Conservation (phyloP, 2,797 vertebrate genomes). For the Podarcis siculus region DNA sequence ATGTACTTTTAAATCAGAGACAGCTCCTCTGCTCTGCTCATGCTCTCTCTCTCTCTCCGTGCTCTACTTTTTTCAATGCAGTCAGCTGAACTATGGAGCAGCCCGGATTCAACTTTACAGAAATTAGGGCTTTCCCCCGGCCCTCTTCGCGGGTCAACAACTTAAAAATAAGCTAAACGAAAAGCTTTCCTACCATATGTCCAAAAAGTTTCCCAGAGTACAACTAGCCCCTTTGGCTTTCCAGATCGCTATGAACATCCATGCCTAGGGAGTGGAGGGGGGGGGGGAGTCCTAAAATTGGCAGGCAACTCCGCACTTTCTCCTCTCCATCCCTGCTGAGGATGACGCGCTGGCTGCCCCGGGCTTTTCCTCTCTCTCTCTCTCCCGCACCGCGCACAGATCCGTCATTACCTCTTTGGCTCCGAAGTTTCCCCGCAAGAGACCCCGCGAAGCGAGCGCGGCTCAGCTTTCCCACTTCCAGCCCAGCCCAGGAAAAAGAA, state of each 20-base stretch:
- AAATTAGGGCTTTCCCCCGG: neutral
- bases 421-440: no score
- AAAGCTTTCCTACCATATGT: neutral
- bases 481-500: slow-evolving; percentile 22
- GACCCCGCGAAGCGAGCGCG: neutral
- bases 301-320: no score
- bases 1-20: neutral
- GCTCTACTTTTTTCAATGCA: neutral
- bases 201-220: neutral
- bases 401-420: neutral
- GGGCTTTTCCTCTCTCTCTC: neutral
- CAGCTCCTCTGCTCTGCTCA: no score
- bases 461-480: neutral
- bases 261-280: neutral
- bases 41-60: neutral
- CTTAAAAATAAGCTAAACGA: no score
- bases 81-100: neutral
- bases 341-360: no score
- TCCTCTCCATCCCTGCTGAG: neutral
- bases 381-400: neutral
- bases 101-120: neutral
- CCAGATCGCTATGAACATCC: neutral
- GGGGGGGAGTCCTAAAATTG: neutral
- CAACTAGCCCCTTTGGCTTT: neutral
- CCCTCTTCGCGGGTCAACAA: neutral